These are phyloP conservation scores for Eolophus roseicapilla DNA, from an alignment of 2,113 vertebrate genomes.

Conservation along the genomic window DNA sequence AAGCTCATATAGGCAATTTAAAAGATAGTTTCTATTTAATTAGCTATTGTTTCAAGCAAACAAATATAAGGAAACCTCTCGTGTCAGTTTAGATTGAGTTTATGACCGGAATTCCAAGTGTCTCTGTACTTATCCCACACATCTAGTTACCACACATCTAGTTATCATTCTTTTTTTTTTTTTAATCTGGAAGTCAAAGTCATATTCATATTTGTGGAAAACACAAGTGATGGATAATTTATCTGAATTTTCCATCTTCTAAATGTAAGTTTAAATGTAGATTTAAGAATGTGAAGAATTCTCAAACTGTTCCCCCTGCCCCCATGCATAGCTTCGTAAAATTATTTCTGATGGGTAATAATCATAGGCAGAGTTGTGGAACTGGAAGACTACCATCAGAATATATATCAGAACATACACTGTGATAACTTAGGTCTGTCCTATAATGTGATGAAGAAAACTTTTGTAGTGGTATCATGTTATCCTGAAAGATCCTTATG, in stretches of 20 bases:
- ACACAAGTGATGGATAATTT: slow-evolving; percentile 13
- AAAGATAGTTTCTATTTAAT: background rate
- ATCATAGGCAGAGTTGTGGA: background rate
- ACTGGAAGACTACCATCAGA: background rate
- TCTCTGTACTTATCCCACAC: background rate
- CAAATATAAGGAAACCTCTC: background rate
- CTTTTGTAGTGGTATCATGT: background rate
- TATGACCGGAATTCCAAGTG: background rate
- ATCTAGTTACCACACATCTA: background rate
- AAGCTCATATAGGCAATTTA: background rate
- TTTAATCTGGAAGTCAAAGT: background rate
- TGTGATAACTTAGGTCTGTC: background rate
- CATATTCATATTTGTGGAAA: background rate
- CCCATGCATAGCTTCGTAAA: background rate
- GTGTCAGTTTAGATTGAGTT: background rate
- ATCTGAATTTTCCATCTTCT: background rate
- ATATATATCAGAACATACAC: background rate
- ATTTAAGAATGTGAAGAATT: background rate
- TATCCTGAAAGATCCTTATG: background rate
- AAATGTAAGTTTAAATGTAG: background rate
- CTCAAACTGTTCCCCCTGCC: background rate
- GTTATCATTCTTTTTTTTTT: background rate
- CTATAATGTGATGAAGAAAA: background rate
- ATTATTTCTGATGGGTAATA: background rate
- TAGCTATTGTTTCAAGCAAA: background rate